These are phyloP conservation scores for Caenorhabditis latens DNA, from an alignment of 1,140 invertebrate species.

Conservation along the genomic window DNA sequence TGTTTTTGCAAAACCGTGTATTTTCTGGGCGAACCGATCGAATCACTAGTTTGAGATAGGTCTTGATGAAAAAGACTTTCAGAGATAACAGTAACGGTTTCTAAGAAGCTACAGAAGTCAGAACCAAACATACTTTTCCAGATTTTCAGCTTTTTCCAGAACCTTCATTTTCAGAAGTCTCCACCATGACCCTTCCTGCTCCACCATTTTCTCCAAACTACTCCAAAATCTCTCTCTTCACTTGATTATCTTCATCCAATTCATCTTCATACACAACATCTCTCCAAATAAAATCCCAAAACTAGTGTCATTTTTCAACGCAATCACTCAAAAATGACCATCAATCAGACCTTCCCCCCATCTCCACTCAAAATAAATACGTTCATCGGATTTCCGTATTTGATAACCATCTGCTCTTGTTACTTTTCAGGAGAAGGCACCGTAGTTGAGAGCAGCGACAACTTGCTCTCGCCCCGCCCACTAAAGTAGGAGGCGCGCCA, in stretches of 20 bases:
- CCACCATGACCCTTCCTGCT: too few relatives aligned
- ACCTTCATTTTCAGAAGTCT: too few relatives aligned
- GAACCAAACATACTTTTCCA: too few relatives aligned
- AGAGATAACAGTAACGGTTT: too few relatives aligned
- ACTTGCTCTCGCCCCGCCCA: constrained; percentile 26
- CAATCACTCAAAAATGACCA: constrained; percentile 51
- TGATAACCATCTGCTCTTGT: constrained; percentile 42
- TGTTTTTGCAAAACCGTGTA: too few relatives aligned
- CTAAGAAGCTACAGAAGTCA: too few relatives aligned
- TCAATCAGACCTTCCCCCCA: constrained; percentile 4
- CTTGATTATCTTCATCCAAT: background rate
- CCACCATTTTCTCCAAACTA: too few relatives aligned
- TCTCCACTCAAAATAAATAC: background rate
- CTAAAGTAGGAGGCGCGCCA: background rate
- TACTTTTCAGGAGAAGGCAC: background rate
- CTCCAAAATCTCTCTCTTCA: background rate
- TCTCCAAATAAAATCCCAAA: background rate
- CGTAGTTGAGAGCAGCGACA: background rate
- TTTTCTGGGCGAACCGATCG: too few relatives aligned
- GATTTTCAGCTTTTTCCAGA: too few relatives aligned
- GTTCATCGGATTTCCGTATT: constrained; percentile 28
- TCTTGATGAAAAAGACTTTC: too few relatives aligned
- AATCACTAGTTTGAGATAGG: too few relatives aligned
- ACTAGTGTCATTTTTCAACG: constrained; percentile 14
- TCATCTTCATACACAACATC: constrained; percentile 27